phyloP scores from a whole-genome alignment of 1,140 invertebrate genomes.

The Drosophila insularis region DNA sequence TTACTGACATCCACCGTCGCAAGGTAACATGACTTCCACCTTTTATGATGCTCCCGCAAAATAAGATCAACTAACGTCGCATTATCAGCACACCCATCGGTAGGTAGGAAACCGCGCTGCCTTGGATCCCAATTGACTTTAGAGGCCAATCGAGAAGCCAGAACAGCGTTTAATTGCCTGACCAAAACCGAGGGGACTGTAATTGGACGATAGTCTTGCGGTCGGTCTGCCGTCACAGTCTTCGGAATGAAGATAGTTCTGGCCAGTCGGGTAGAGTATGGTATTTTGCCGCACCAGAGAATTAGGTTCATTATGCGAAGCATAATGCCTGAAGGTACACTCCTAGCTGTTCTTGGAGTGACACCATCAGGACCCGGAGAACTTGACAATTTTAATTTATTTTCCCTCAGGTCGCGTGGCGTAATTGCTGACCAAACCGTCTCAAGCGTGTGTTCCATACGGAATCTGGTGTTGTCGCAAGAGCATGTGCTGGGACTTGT shows the following conservation, averaged over 20 bases:
- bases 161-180: too few species aligned
- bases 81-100: slow-evolving; percentile 38
- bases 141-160: slow-evolving; percentile 18
- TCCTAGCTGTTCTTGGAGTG: too few species aligned
- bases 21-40: slow-evolving; percentile 20
- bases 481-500: slow-evolving; percentile 7
- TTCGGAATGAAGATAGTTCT: too few species aligned
- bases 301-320: too few species aligned
- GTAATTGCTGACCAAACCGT: slow-evolving; percentile 18
- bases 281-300: too few species aligned
- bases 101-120: slow-evolving; percentile 28
- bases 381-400: too few species aligned
- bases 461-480: not conserved
- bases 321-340: too few species aligned
- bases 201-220: too few species aligned
- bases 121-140: slow-evolving; percentile 22
- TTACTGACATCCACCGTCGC: slow-evolving; percentile 31
- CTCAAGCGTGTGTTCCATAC: slow-evolving; percentile 5
- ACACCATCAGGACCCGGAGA: too few species aligned
- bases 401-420: not conserved
- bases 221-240: too few species aligned
- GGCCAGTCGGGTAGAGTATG: too few species aligned
- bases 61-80: slow-evolving; percentile 37
- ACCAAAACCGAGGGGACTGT: too few species aligned
- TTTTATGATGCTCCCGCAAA: slow-evolving; percentile 21